Evolutionary conservation across 2,113 vertebrate genomes (phyloP), one percentile per base, ranked within the genome.

Genomic region (Zootoca vivipara): DNA sequence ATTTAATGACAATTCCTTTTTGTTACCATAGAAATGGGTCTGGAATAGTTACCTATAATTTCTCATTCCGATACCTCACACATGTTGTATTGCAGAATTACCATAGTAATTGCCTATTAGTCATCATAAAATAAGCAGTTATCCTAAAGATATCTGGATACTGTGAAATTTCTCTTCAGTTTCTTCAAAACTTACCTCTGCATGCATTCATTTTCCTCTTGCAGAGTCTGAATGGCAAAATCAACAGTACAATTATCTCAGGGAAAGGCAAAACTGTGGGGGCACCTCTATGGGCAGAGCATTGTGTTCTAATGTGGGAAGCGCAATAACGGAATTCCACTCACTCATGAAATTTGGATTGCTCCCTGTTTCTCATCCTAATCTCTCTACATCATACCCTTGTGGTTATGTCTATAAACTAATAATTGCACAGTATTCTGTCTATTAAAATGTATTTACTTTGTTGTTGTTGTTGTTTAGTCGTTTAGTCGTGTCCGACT

Each of bases 21-120:
- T 97, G 97, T 97, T 97, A 95, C 97, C 97, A 97, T 97, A 97
- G 97, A 97, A 97, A 97, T 97, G 95, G 95, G 96, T 95, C 95
- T 95, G 93, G 95, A 96, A 95, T 95, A 96, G 95, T 96, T 97
- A 97, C 96, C 96, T 96, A 97, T 97, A 96, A 97, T 97, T 97
- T 96, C 96, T 97, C 96, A 96, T 97, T 97, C 96, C 94, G 94
- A 93, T 94, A 93, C 92, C 95, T 97, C 96, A 96, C 96, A 96
- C 94, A 95, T 95, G 94, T 96, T 96, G 96, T 96, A 96, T 96
- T 96, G 96, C 93, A 9, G 96, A 94, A 97, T 97, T 97, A 97
- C 96, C 96, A 97, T 97, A 97, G 97, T 97, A 97, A 97, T 97
- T 97, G 96, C 96, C 96, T 96, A 97, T 97, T 97, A 97, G 96